Evolutionary conservation across 1,140 invertebrate genomes (phyloP).

Genomic region (Brachionus calyciflorus): DNA sequence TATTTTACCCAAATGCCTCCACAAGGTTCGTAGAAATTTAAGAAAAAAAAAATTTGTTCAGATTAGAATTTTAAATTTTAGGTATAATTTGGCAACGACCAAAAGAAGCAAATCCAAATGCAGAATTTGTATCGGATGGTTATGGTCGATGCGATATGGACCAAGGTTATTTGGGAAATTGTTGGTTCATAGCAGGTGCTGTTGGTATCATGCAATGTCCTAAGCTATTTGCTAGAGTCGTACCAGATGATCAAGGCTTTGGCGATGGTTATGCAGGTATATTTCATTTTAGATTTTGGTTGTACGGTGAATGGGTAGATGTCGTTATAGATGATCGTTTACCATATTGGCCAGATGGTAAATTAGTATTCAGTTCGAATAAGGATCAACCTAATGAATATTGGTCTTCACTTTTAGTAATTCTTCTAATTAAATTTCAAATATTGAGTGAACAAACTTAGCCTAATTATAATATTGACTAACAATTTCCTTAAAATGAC

Average conservation of each 20-base stretch:
- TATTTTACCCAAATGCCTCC: conserved; percentile 41
- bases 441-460: too few species aligned
- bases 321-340: conserved; percentile 73
- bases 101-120: conserved; percentile 52
- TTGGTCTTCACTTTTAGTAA: conserved; percentile 75
- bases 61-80: not conserved
- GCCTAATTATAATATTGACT: too few species aligned
- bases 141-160: conserved; percentile 66
- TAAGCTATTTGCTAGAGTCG: conserved; percentile 68
- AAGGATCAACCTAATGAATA: conserved; percentile 71
- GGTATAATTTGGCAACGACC: not conserved
- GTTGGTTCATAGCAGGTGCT: conserved; percentile 69
- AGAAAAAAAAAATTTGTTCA: not conserved
- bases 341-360: conserved; percentile 67
- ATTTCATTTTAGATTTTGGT: conserved; percentile 73
- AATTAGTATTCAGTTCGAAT: conserved; percentile 70
- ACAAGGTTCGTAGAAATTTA: not conserved
- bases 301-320: conserved; percentile 74
- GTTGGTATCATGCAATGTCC: conserved; percentile 69
- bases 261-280: conserved; percentile 60
- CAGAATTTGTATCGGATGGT: conserved; percentile 53
- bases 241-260: conserved; percentile 70
- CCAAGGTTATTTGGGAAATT: conserved; percentile 67
- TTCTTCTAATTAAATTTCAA: too few species aligned
- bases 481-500: too few species aligned